Evolutionary conservation across 1,140 invertebrate genomes (phyloP).

Genomic region (Hesperophylax magnus): DNA sequence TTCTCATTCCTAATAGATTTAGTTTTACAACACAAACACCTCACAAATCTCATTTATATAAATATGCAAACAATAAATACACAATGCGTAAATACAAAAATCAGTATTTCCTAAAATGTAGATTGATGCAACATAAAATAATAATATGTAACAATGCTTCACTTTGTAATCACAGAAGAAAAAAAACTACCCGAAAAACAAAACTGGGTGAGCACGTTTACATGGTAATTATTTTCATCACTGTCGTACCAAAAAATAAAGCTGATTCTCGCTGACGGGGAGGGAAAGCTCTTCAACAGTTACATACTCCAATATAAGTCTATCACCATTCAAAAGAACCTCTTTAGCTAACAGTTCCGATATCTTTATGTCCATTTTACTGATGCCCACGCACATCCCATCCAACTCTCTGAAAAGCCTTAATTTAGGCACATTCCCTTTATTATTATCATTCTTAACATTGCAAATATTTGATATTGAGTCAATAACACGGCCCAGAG

Average conservation of each 20-base stretch:
- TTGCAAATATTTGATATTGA: slow-evolving; percentile 46
- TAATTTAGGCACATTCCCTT: slow-evolving; percentile 45
- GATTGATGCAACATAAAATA: no score
- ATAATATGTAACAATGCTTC: no score
- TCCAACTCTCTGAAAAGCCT: slow-evolving; percentile 49
- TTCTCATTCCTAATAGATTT: no score
- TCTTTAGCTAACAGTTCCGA: slow-evolving; percentile 41
- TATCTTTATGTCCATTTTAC: slow-evolving; percentile 48
- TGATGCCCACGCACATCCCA: slow-evolving; percentile 41
- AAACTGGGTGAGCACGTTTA: neutral
- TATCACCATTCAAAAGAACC: slow-evolving; percentile 49
- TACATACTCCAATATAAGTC: slow-evolving; percentile 48
- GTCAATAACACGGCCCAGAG: slow-evolving; percentile 53
- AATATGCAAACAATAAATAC: no score
- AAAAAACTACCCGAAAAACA: no score
- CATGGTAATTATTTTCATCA: neutral
- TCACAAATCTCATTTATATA: no score
- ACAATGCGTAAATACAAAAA: no score
- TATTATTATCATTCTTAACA: slow-evolving; percentile 53
- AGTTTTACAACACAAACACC: no score
- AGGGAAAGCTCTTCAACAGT: neutral
- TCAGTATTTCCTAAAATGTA: no score
- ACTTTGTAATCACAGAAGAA: no score
- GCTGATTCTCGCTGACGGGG: neutral
- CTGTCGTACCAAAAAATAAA: slow-evolving; percentile 32